phyloP scores from a whole-genome alignment of 2,113 vertebrate genomes.

The Vulpes vulpes region DNA sequence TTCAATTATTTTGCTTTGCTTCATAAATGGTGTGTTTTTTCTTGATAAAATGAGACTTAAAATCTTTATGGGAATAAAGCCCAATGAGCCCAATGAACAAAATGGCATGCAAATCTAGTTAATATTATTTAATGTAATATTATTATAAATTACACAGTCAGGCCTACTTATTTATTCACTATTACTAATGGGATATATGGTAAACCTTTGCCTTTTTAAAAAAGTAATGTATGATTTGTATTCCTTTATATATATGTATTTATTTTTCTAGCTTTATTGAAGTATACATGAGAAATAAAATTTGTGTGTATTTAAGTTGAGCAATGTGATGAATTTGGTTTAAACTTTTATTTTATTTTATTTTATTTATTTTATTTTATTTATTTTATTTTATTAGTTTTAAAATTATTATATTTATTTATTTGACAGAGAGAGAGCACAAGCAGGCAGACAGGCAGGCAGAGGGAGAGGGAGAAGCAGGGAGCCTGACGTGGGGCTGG shows the following conservation, averaged over 20 bases:
- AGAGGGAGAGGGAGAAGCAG: too few species aligned
- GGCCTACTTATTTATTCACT: background rate
- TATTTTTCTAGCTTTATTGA: background rate
- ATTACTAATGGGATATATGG: background rate
- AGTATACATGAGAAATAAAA: background rate
- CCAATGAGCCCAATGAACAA: background rate
- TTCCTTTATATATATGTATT: background rate
- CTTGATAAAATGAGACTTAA: slow-evolving; percentile 15
- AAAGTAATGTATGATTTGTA: background rate
- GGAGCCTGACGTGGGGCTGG: too few species aligned
- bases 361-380: too few species aligned
- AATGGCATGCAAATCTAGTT: background rate
- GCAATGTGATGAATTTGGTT: background rate
- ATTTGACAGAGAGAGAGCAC: too few species aligned
- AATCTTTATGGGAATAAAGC: background rate
- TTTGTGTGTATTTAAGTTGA: background rate
- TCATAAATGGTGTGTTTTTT: background rate
- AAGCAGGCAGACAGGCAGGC: too few species aligned
- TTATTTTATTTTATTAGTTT: too few species aligned
- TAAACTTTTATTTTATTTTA: too few species aligned
- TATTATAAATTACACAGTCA: background rate
- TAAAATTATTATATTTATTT: too few species aligned
- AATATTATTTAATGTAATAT: background rate
- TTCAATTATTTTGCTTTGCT: background rate
- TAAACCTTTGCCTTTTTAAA: background rate